Conservation (phyloP, 2,113 vertebrate species). For the Oncorhynchus masou region DNA sequence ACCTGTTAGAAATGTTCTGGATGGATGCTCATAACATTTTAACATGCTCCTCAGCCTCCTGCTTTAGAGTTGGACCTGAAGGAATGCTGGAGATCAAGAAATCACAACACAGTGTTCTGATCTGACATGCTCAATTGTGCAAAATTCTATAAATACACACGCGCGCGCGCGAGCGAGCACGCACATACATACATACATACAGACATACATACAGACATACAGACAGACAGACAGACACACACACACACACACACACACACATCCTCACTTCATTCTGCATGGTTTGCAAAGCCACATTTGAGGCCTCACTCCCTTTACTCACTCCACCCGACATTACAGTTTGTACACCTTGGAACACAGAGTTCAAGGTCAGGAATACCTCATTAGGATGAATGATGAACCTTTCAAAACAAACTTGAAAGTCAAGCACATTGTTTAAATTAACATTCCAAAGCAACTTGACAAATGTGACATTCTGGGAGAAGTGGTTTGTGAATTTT, state of each 20-base stretch:
- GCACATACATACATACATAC: background rate
- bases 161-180: background rate
- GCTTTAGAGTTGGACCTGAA: slow-evolving; percentile 24
- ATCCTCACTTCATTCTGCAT: background rate
- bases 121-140: background rate
- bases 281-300: background rate
- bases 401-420: slow-evolving; percentile 11
- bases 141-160: background rate
- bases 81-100: slow-evolving; percentile 40
- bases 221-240: too few relatives aligned
- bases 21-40: slow-evolving; percentile 40
- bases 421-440: slow-evolving; percentile 24
- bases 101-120: slow-evolving; percentile 23
- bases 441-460: slow-evolving; percentile 32
- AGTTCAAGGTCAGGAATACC: slow-evolving; percentile 16
- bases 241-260: slow-evolving; percentile 8
- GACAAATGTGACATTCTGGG: slow-evolving; percentile 20
- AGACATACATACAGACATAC: background rate
- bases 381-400: slow-evolving; percentile 26
- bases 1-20: slow-evolving; percentile 40
- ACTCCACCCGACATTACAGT: background rate
- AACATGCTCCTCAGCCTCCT: slow-evolving; percentile 38
- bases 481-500: slow-evolving; percentile 43
- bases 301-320: background rate
- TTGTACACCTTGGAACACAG: slow-evolving; percentile 6